Evolutionary conservation across 1,140 invertebrate genomes (phyloP).

Genomic region (Sminthurinus signatus): DNA sequence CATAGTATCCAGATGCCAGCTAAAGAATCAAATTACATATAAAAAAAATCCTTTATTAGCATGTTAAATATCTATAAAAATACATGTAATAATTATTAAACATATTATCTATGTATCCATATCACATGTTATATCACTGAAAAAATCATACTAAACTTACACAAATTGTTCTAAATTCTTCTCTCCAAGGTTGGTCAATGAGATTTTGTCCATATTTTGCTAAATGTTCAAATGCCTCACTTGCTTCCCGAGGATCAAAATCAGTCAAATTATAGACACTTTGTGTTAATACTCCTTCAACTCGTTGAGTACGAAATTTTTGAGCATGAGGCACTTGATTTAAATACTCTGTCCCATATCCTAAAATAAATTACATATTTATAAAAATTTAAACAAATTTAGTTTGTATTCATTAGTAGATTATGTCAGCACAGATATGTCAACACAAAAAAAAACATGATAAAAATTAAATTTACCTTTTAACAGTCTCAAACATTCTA

Average conservation of each 20-base stretch:
- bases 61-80: background rate
- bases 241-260: slow-evolving; percentile 72
- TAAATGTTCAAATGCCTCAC: slow-evolving; percentile 72
- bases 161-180: slow-evolving; percentile 71
- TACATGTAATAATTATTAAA: background rate
- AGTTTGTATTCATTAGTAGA: slow-evolving; percentile 1
- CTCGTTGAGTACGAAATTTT: slow-evolving; percentile 69
- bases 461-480: slow-evolving; percentile 14
- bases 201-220: slow-evolving; percentile 78
- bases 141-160: no score
- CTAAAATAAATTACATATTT: slow-evolving; percentile 47
- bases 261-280: slow-evolving; percentile 58
- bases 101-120: background rate
- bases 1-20: slow-evolving; percentile 78
- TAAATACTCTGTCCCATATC: slow-evolving; percentile 66
- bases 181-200: slow-evolving; percentile 76
- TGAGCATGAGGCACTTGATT: slow-evolving; percentile 67
- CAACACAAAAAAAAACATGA: background rate
- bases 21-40: slow-evolving; percentile 46
- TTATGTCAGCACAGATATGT: background rate
- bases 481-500: slow-evolving; percentile 26
- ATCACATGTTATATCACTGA: background rate
- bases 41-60: background rate
- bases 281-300: slow-evolving; percentile 60
- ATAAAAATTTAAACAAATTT: background rate